Percentiles rank a stretch among this genome's conserved stretches.
These are phyloP conservation scores for Hydrozoanthus tunicans DNA, from an alignment of 64 coral and sea anemone species.

Conservation along the genomic window DNA sequence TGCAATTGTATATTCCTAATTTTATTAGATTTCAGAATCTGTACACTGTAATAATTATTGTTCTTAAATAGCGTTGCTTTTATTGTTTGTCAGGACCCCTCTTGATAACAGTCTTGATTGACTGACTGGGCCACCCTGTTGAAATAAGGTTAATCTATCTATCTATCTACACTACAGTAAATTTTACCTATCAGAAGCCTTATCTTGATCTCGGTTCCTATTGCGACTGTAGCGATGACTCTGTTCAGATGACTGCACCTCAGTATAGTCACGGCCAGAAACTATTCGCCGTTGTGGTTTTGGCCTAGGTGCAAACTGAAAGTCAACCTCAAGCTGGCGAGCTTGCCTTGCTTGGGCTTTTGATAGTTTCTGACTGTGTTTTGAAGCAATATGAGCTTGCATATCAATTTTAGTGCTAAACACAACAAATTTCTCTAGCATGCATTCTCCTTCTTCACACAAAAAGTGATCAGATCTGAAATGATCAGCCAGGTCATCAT, in stretches of 20 bases:
- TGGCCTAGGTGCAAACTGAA: slow-evolving; percentile 68
- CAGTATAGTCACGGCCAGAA: slow-evolving; percentile 71
- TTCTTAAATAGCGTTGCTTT: no score
- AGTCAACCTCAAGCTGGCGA: slow-evolving; percentile 88
- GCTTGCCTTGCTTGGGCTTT: slow-evolving; percentile 95
- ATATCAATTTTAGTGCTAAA: slow-evolving; percentile 94
- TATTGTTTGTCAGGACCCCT: no score
- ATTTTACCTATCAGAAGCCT: not conserved
- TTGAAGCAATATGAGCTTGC: slow-evolving; percentile 87
- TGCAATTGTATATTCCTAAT: no score
- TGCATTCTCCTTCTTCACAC: slow-evolving; percentile 93
- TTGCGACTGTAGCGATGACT: slow-evolving; percentile 55
- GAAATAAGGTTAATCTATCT: no score
- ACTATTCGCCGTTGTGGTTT: slow-evolving; percentile 46
- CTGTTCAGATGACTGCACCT: slow-evolving; percentile 61
- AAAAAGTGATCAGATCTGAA: slow-evolving; percentile 82
- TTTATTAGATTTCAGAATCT: no score
- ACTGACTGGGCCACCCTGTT: no score
- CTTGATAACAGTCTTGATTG: no score
- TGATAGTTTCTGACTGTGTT: slow-evolving; percentile 75
- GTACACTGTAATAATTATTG: no score
- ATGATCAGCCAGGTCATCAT: slow-evolving; percentile 73
- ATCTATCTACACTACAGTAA: no score
- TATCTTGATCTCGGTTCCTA: slow-evolving; percentile 59
- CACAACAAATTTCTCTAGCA: slow-evolving; percentile 80